Conservation (phyloP, 2,797 vertebrate genomes). For the Loris lydekkerianus region DNA sequence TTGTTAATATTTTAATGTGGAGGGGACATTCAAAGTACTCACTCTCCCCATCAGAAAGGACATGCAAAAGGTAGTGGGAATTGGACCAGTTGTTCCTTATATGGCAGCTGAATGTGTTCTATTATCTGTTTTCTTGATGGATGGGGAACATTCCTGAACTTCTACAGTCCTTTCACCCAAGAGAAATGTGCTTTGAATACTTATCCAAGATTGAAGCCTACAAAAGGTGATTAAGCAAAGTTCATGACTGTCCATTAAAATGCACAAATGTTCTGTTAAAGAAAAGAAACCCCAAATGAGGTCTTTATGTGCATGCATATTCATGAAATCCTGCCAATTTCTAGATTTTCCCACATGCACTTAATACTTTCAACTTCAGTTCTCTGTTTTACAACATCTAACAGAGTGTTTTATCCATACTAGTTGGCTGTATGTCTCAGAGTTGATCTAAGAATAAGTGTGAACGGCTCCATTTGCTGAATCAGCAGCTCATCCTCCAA, state of each 20-base stretch:
- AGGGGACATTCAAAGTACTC: not conserved
- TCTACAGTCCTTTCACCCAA: slow-evolving; percentile 61
- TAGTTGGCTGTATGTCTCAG: not conserved
- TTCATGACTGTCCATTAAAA: slow-evolving; percentile 64
- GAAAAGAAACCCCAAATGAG: slow-evolving; percentile 68
- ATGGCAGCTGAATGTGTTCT: not conserved
- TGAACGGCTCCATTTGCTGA: slow-evolving; percentile 7
- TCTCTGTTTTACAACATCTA: not conserved
- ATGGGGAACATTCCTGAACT: slow-evolving; percentile 59
- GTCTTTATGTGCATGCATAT: slow-evolving; percentile 74
- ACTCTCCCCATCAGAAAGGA: not conserved
- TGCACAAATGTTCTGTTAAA: slow-evolving; percentile 67
- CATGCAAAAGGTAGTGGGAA: not conserved
- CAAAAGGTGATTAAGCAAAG: slow-evolving; percentile 65
- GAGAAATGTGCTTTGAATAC: slow-evolving; percentile 67
- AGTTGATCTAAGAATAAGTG: not conserved
- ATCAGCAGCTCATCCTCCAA: not conserved
- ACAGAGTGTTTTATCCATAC: not conserved
- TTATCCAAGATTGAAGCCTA: slow-evolving; percentile 48
- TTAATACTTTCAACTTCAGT: slow-evolving; percentile 42
- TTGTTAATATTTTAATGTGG: not conserved
- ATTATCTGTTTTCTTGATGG: slow-evolving; percentile 68
- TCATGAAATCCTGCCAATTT: slow-evolving; percentile 65
- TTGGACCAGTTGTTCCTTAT: not conserved
- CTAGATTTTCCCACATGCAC: slow-evolving; percentile 18